Base-by-base conservation (phyloP, 2,888 invertebrate genomes). In the Limenitis camilla region DNA sequence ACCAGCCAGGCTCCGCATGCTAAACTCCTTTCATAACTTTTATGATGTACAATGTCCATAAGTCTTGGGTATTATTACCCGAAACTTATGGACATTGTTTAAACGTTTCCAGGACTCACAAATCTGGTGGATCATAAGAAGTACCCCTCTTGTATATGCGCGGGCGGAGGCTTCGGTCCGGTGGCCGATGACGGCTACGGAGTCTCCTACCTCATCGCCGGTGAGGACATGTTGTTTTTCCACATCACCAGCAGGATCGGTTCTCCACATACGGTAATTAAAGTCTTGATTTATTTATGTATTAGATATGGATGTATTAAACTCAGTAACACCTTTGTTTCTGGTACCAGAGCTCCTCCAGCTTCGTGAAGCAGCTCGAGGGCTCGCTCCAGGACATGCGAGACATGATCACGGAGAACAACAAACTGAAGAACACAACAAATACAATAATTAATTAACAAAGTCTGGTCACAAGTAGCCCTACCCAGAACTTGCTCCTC, bases 111-210 rank as follows among this genome's bases (percentile, higher is more conserved):
- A 88, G 88, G 88, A 49, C 99, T 99, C 89, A 98, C 98, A 0
- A 91, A 91, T 52, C 92, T 93, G 78, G 84, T 98, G 79, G 95
- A 99, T 80, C 81, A 96, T 64, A 93, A 92, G 66, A 96, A 96
- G 76, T 90, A 95, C 78, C 98, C 98, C 1, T 92, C 96, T 55
- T 96, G 96, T 69, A 95, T 98, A 63, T 96, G 96, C 65, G 96
- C 96, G 1, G 98, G 98, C 30, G 98, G 98, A 47, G 99, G 99
- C 46, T 99, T 99, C 85, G 99, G 99, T 0, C 98, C 98, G 0
- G 98, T 99, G 0, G 97, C 98, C 2, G 98, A 99, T 81, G 97
- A 98, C 78, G 99, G 99, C 33, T 99, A 99, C 78, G 99, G 99
- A 41, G 98, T 99, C 3, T 98, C 98, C 0, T 99, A 99, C 79